A percentile compares a stretch with the other conserved stretches of the same genome.
Evolutionary conservation across 2,113 vertebrate species (phyloP).

Genomic region (Abramis brama): DNA sequence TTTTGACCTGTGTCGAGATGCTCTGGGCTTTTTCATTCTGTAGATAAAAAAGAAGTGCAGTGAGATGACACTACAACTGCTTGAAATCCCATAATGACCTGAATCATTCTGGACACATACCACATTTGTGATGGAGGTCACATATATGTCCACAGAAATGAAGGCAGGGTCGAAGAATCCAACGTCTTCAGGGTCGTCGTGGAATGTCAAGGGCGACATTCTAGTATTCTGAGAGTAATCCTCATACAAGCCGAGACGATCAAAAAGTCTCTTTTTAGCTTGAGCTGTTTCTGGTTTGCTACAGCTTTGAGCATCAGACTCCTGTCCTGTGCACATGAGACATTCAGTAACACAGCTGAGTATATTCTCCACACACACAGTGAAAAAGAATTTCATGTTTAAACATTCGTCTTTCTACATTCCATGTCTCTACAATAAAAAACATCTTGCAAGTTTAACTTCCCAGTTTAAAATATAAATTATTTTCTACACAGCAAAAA

Average conservation of each 20-base stretch:
- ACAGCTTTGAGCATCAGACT: neutral
- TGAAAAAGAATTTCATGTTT: too few relatives aligned
- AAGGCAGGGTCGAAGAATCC: rapidly evolving
- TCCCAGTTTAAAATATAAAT: too few relatives aligned
- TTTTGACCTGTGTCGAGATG: too few relatives aligned
- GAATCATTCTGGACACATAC: neutral
- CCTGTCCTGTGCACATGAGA: neutral
- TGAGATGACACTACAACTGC: neutral
- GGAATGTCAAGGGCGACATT: neutral
- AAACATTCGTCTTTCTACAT: too few relatives aligned
- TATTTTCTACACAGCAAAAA: too few relatives aligned
- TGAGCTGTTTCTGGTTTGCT: rapidly evolving
- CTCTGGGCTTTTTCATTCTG: too few relatives aligned
- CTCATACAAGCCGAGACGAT: neutral
- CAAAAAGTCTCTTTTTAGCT: neutral
- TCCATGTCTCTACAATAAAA: too few relatives aligned
- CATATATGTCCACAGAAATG: neutral
- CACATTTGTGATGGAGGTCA: neutral
- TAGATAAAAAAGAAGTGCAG: neutral
- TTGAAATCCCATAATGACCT: neutral
- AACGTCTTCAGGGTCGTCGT: too few relatives aligned
- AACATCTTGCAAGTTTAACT: too few relatives aligned
- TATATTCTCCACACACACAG: neutral
- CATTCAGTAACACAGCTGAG: neutral
- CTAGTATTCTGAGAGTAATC: too few relatives aligned